Percentiles rank a stretch among this genome's conserved stretches.
These are phyloP conservation scores for Drosophila pallidifrons DNA, from an alignment of 1,140 invertebrate genomes.

Conservation along the genomic window DNA sequence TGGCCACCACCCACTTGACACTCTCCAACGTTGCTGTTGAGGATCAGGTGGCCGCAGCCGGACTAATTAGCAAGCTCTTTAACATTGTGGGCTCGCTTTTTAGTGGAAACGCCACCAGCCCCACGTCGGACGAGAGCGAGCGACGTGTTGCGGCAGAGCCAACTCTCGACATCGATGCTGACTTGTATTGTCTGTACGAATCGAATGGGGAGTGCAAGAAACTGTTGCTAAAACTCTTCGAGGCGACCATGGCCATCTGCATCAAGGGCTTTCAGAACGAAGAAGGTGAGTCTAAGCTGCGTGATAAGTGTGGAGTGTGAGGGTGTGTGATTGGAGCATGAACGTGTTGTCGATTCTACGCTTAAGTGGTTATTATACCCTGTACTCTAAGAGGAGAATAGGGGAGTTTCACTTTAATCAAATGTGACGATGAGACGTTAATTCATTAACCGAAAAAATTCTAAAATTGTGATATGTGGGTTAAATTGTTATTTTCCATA, in stretches of 20 bases:
- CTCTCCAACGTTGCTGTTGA: slow-evolving; percentile 14
- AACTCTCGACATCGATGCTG: slow-evolving; percentile 59
- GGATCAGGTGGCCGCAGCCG: slow-evolving; percentile 38
- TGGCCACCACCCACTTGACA: slow-evolving; percentile 1
- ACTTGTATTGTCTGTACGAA: slow-evolving; percentile 69
- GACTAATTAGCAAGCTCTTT: slow-evolving; percentile 70
- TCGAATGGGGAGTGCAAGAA: slow-evolving; percentile 78
- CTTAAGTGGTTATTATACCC: slow-evolving; percentile 37
- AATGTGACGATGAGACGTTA: too few species aligned
- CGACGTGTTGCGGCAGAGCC: background rate
- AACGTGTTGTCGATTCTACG: slow-evolving; percentile 33
- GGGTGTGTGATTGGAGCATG: background rate
- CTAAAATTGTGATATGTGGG: too few species aligned
- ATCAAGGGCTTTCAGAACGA: slow-evolving; percentile 82
- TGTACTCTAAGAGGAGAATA: background rate
- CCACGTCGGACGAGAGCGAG: background rate
- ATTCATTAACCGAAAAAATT: too few species aligned
- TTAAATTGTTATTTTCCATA: too few species aligned
- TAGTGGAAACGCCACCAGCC: slow-evolving; percentile 26
- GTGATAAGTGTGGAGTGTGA: slow-evolving; percentile 6
- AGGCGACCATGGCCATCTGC: slow-evolving; percentile 82
- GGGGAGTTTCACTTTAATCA: too few species aligned
- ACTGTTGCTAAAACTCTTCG: slow-evolving; percentile 76
- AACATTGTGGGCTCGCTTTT: slow-evolving; percentile 76
- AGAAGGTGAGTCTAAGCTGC: slow-evolving; percentile 70